Evolutionary conservation across 2,888 invertebrate species (phyloP).

Genomic region (Dioctria rufipes): DNA sequence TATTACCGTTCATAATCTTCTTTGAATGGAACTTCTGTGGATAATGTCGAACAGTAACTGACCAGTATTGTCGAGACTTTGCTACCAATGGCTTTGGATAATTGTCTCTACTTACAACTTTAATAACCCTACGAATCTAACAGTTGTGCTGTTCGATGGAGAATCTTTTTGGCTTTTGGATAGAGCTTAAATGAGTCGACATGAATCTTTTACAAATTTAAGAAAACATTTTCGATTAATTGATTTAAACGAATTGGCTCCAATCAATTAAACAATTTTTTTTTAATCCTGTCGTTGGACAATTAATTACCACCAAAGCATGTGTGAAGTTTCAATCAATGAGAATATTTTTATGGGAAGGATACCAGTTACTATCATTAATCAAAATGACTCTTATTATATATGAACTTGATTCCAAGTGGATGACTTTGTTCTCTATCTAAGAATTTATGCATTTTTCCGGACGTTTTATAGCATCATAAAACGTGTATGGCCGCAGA

Average conservation of each 20-base stretch:
- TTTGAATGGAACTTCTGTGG: constrained; percentile 5
- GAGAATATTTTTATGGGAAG: too few species aligned
- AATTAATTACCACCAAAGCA: too few species aligned
- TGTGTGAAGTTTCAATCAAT: too few species aligned
- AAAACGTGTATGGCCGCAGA: constrained; percentile 10
- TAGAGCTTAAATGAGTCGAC: not conserved
- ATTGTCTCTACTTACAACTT: not conserved
- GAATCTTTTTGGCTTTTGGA: too few species aligned
- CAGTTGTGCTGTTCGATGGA: not conserved
- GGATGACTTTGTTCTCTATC: too few species aligned
- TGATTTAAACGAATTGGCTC: constrained; percentile 5
- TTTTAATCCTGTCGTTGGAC: not conserved
- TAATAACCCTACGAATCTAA: not conserved
- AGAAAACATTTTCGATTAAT: not conserved
- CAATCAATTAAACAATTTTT: constrained; percentile 17
- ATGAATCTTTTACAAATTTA: not conserved
- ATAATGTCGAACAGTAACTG: constrained; percentile 30
- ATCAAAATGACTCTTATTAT: too few species aligned
- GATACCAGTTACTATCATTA: too few species aligned
- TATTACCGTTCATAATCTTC: not conserved
- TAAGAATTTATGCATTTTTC: not conserved
- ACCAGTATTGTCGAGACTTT: constrained; percentile 13
- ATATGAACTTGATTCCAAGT: too few species aligned
- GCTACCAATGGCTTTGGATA: not conserved
- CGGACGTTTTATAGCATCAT: constrained; percentile 12